phyloP scores from a whole-genome alignment of 2,888 invertebrate species.

The Tolmerus cingulatus region DNA sequence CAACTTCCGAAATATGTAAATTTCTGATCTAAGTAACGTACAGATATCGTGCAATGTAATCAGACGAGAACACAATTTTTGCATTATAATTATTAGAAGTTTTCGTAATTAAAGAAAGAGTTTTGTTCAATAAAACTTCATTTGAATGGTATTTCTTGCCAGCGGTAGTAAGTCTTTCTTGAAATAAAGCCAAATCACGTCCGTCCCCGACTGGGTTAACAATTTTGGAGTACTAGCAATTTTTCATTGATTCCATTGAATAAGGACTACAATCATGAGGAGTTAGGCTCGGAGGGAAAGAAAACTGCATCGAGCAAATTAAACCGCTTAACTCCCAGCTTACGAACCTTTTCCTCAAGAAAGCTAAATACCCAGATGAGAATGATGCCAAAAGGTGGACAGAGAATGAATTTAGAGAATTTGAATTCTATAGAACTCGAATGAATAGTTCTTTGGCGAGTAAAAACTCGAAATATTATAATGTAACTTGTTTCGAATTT shows the following conservation, averaged over 20 bases:
- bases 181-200: background rate
- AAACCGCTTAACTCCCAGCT: slow-evolving; percentile 82
- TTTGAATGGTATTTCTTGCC: too few species aligned
- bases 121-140: background rate
- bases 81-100: too few species aligned
- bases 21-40: background rate
- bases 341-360: slow-evolving; percentile 77
- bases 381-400: slow-evolving; percentile 69
- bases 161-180: background rate
- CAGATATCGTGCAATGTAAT: too few species aligned
- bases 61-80: too few species aligned
- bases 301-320: slow-evolving; percentile 66
- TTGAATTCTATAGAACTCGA: slow-evolving; percentile 87
- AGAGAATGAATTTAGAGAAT: slow-evolving; percentile 82
- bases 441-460: slow-evolving; percentile 82
- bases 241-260: background rate
- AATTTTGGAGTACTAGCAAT: background rate
- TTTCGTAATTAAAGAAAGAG: background rate
- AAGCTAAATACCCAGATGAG: slow-evolving; percentile 78
- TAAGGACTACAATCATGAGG: slow-evolving; percentile 53
- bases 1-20: background rate
- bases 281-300: slow-evolving; percentile 57
- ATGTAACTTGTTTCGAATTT: background rate
- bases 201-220: background rate
- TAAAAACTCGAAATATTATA: background rate